Percentiles rank a stretch among this genome's conserved stretches.
phyloP scores from a whole-genome alignment of 1,140 invertebrate species.

The Heterodera carotae region DNA sequence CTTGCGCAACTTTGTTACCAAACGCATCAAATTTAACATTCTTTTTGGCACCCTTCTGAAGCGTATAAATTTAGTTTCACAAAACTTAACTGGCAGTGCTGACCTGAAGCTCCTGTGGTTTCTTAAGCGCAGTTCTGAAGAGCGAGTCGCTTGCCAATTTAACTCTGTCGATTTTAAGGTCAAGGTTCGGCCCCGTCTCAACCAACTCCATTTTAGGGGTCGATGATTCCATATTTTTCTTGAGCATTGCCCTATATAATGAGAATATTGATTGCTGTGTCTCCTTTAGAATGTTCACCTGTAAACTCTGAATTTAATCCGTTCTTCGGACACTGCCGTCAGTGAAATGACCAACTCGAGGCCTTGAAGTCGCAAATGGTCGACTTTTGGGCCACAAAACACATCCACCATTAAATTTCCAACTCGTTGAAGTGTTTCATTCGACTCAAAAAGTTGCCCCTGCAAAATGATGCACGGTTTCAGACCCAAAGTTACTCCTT shows the following conservation, averaged over 20 bases:
- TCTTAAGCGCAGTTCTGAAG: slow-evolving; percentile 81
- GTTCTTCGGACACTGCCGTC: slow-evolving; percentile 76
- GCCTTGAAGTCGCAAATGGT: slow-evolving; percentile 81
- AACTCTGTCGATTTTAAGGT: slow-evolving; percentile 80
- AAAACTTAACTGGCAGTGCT: not conserved
- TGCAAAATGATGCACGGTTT: slow-evolving; percentile 91
- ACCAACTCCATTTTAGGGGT: slow-evolving; percentile 85
- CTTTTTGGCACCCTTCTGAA: slow-evolving; percentile 76
- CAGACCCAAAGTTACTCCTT: slow-evolving; percentile 78
- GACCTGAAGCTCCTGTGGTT: slow-evolving; percentile 80
- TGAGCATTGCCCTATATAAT: slow-evolving; percentile 75
- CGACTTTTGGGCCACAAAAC: slow-evolving; percentile 82
- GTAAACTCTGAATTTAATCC: slow-evolving; percentile 83
- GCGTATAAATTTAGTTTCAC: slow-evolving; percentile 36
- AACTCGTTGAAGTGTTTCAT: slow-evolving; percentile 76
- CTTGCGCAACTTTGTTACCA: slow-evolving; percentile 83
- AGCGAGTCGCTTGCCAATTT: slow-evolving; percentile 87
- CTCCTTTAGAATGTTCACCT: slow-evolving; percentile 67
- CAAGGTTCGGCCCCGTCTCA: slow-evolving; percentile 90
- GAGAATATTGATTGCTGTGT: not conserved
- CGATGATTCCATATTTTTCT: slow-evolving; percentile 81
- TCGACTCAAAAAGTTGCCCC: slow-evolving; percentile 85
- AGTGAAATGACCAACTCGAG: slow-evolving; percentile 89
- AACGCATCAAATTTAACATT: slow-evolving; percentile 84
- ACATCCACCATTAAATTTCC: slow-evolving; percentile 88